Evolutionary conservation across 2,113 vertebrate species (phyloP), one percentile per base, ranked within the genome.

Genomic region (Heterotis niloticus): DNA sequence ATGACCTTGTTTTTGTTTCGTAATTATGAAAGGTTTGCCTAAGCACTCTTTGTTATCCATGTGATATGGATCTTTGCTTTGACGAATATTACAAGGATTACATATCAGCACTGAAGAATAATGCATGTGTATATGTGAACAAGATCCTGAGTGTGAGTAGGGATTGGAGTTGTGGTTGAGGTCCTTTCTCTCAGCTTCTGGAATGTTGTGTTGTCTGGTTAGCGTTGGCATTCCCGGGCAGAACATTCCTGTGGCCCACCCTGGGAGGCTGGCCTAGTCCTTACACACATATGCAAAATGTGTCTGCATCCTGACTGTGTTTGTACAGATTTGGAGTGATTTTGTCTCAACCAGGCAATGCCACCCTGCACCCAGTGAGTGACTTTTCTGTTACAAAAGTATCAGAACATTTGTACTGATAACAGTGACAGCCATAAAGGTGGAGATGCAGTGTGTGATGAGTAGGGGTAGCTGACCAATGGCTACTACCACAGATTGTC

Each of bases 221-320:
- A 28, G 28, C 1, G 28, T 34, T 70, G 68, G 29, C 34, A 51
- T 34, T 34, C 0, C 28, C 11, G 5, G 23, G 26, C 1, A 51
- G 70, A 51, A 73, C 70, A 73, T 73, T 73, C 51, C 44, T 73
- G 70, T 73, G 70, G 70, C 23, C 44, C 51, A 62, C 59, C 13
- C 14, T 17, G 20, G 20, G 59, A 4, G 14, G 59, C 59, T 14
- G 59, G 59, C 59, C 59, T 62, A 14, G 20, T 62, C 59, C 59
- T 17, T 62, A 62, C 13, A 62, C 20, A 14, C 59, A 62, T 7
- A 44, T 44, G 34, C 34, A 44, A 44, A 44, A 2, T 44, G 2
- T 44, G 2, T 2, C 34, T 44, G 34, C 34, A 44, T 44, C 34
- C 34, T 44, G 34, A 7, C 34, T 44, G 34, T 7, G 34, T 44